Evolutionary conservation across 2,888 invertebrate genomes (phyloP), one percentile per base, ranked within the genome.

Genomic region (Tetanocera ferruginea): DNA sequence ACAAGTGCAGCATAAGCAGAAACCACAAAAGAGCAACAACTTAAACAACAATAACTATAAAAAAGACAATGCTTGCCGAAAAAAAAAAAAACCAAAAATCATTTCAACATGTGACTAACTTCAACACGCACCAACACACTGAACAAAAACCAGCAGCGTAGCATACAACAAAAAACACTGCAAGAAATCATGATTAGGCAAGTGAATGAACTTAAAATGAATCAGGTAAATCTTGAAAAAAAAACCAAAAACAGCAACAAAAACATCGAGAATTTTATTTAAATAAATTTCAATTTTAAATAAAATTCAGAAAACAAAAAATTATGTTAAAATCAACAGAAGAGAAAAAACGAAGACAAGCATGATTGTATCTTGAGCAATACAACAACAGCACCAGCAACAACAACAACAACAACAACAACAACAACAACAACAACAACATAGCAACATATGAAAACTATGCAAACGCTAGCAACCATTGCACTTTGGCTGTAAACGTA

Each of bases 141-240:
- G 57, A 23, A 57, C 23, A 28, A 23, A 37, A 69, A 69, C 23
- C 23, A 14, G 23, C 1, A 9, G 49, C n/a, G n/a, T n/a, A n/a
- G n/a, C n/a, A n/a, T n/a, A n/a, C n/a, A n/a, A n/a, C n/a, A n/a
- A 9, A 67, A 69, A 69, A 57, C 57, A 57, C 17, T 37, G 11
- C 5, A 25, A 57, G 57, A 60, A 72, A 72, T 25, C 51, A 28
- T 49, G 69, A 51, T 69, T 25, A 60, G 19, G 31, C 37, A 72
- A 72, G 55, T 72, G 34, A 57, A 60, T 60, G 72, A 72, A 55
- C 57, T 72, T 23, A 37, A 72, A 72, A 72, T 60, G 49, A 51
- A 43, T 43, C 43, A 43, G 43, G 43, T 43, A 43, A 43, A 43
- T 43, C 43, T 60, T 60, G 57, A 60, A 28, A 25, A 14, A 60